phyloP scores from a whole-genome alignment of 1,140 invertebrate genomes.

The Drosophila ironensis region DNA sequence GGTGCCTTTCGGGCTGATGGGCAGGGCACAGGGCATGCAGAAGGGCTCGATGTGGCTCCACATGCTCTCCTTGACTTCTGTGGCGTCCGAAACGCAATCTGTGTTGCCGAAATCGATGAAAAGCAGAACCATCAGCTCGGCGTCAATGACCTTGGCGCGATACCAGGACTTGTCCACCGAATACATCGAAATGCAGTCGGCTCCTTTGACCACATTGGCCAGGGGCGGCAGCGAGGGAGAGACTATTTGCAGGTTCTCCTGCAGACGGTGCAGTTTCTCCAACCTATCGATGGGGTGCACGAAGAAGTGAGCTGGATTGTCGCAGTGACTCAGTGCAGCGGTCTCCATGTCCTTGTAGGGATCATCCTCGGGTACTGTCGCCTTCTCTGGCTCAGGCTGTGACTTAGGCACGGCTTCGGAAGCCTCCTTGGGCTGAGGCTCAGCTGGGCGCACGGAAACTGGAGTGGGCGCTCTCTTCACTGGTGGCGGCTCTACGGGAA shows the following conservation, averaged over 20 bases:
- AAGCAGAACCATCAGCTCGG: constrained; percentile 87
- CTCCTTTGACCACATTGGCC: constrained; percentile 84
- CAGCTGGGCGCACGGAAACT: not conserved
- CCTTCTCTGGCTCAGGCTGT: not conserved
- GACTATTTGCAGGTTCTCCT: constrained; percentile 85
- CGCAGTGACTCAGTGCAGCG: constrained; percentile 85
- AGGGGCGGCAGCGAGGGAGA: constrained; percentile 83
- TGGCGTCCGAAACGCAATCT: constrained; percentile 85
- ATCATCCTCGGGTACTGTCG: constrained; percentile 43
- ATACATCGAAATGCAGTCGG: constrained; percentile 88
- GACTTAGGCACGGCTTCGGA: not conserved
- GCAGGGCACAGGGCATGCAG: constrained; percentile 85
- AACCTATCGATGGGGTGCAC: constrained; percentile 84
- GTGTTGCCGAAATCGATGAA: constrained; percentile 94
- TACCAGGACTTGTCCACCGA: constrained; percentile 90
- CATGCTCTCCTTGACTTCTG: constrained; percentile 84
- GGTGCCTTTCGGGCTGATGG: constrained; percentile 85
- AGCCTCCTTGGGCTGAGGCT: not conserved
- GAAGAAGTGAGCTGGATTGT: constrained; percentile 87
- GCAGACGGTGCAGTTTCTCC: constrained; percentile 83
- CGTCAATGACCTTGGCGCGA: constrained; percentile 89
- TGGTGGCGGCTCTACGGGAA: constrained; percentile 6
- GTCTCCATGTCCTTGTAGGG: constrained; percentile 76
- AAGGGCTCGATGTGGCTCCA: constrained; percentile 83
- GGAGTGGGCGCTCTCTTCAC: constrained; percentile 7